Evolutionary conservation across 37 sponge, comb jelly and placozoan genomes (phyloP), one percentile per base, ranked within the genome.

Genomic region (Theonella swinhoei): DNA sequence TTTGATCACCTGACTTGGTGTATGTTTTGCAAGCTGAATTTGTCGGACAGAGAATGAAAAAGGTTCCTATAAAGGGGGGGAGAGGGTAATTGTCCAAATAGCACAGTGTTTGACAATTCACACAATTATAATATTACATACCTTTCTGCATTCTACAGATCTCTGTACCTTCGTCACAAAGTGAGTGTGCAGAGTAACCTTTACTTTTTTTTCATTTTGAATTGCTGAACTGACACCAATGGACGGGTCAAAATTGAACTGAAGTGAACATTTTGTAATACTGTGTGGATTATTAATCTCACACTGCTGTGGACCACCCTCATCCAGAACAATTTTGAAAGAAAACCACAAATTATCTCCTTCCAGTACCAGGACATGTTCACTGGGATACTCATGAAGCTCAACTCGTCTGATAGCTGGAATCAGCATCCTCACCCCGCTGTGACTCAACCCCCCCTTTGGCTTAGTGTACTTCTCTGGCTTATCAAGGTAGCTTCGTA

Each of bases 11-110:
- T 89, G 80, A 58, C 41, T 64, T 28, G 90, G 90, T 40, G 80
- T 83, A 54, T 79, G 76, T 64, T 79, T 89, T 23, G 90, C 90
- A 22, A 89, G 75, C 42, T 89, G 90, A 4, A 64, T 70, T 58
- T 89, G 85, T 31, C 90, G 58, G 40, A 81, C 35, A 24, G 88
- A 76, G 42, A 76, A 81, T 1, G 38, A 26, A 47, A 70, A 74
- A 4, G 73, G 72, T 71, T 81, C 82, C 82, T 81, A 14, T 47
- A 47, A 47, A 47, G 54, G 54, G 7, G 14, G 14, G 7, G 54
- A 17, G 7, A 47, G 14, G 11, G 7, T 47, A 47, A 47, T 17
- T 47, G 54, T 14, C 54, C 54, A 47, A 47, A 47, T 14, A 14
- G 54, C 54, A 17, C 14, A 47, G 7, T 47, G 54, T 47, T 47